phyloP scores from a whole-genome alignment of 2,888 invertebrate genomes.

The Catonia carolina region DNA sequence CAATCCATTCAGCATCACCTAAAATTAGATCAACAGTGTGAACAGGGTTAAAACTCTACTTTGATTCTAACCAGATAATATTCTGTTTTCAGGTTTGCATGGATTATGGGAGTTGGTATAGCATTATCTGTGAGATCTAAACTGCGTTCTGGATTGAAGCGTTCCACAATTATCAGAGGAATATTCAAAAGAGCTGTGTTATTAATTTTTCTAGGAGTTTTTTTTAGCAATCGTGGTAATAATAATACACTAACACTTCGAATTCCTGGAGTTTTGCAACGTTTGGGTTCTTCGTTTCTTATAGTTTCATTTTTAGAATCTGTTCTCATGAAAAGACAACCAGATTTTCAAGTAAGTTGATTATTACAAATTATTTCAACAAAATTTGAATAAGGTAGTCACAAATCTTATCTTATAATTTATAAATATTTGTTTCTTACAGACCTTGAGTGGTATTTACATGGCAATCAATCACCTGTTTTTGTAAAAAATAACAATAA shows the following conservation, averaged over 20 bases:
- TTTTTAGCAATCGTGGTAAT: slow-evolving; percentile 48
- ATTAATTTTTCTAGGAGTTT: slow-evolving; percentile 58
- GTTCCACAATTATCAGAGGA: slow-evolving; percentile 46
- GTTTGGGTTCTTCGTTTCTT: slow-evolving; percentile 72
- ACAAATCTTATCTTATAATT: neutral
- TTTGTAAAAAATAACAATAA: too few relatives aligned
- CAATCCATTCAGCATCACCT: too few relatives aligned
- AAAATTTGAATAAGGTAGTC: too few relatives aligned
- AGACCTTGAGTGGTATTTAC: neutral
- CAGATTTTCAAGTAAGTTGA: slow-evolving; percentile 18
- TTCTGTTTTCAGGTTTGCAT: slow-evolving; percentile 69
- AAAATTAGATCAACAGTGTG: too few relatives aligned
- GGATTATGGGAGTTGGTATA: slow-evolving; percentile 80
- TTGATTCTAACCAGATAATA: too few relatives aligned
- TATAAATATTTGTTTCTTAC: neutral
- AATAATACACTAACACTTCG: slow-evolving; percentile 47
- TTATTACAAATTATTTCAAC: too few relatives aligned
- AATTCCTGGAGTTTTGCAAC: slow-evolving; percentile 75
- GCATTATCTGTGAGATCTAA: slow-evolving; percentile 65
- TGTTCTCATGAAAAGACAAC: slow-evolving; percentile 41
- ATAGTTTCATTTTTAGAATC: slow-evolving; percentile 64
- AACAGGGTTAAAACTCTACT: too few relatives aligned
- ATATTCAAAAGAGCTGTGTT: slow-evolving; percentile 52
- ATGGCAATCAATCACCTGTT: too few relatives aligned
- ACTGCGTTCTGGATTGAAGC: slow-evolving; percentile 56